Percentiles rank a stretch among this genome's conserved stretches.
Evolutionary conservation across 2,113 vertebrate genomes (phyloP).

Genomic region (Chelonoidis abingdonii): DNA sequence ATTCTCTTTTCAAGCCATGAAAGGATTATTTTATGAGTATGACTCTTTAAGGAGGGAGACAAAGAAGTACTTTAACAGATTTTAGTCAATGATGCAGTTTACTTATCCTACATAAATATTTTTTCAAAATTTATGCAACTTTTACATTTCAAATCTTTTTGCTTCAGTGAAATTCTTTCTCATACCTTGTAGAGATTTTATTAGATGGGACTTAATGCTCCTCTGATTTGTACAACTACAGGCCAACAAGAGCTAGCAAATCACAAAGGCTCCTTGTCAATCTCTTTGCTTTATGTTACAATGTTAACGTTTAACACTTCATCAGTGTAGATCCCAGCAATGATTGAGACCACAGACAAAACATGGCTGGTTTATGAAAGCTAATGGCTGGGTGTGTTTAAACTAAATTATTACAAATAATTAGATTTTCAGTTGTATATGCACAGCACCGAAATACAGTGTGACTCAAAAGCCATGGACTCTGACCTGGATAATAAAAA

Average conservation of each 20-base stretch:
- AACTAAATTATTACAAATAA: constrained; percentile 32
- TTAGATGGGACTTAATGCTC: rapidly evolving
- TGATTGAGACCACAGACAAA: not conserved
- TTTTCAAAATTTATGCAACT: not conserved
- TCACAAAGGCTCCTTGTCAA: not conserved
- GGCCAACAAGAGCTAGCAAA: not conserved
- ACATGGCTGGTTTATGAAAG: not conserved
- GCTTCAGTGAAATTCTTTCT: not conserved
- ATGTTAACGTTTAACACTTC: not conserved
- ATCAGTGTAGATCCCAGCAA: not conserved
- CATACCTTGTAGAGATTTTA: not conserved
- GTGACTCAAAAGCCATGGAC: constrained; percentile 26
- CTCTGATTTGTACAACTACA: not conserved
- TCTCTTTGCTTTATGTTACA: not conserved
- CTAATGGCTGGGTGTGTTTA: constrained; percentile 15
- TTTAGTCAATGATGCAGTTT: not conserved
- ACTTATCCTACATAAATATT: not conserved
- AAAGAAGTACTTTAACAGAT: not conserved
- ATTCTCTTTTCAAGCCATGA: constrained; percentile 3
- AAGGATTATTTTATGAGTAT: not conserved
- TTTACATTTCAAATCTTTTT: not conserved
- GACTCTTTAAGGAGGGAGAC: not conserved
- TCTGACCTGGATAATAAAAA: constrained; percentile 62
- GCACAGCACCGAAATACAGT: constrained; percentile 12
- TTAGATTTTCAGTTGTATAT: constrained; percentile 32